These are phyloP conservation scores for Tretioscincus oriximinensis DNA, from an alignment of 2,113 vertebrate genomes.

Conservation along the genomic window DNA sequence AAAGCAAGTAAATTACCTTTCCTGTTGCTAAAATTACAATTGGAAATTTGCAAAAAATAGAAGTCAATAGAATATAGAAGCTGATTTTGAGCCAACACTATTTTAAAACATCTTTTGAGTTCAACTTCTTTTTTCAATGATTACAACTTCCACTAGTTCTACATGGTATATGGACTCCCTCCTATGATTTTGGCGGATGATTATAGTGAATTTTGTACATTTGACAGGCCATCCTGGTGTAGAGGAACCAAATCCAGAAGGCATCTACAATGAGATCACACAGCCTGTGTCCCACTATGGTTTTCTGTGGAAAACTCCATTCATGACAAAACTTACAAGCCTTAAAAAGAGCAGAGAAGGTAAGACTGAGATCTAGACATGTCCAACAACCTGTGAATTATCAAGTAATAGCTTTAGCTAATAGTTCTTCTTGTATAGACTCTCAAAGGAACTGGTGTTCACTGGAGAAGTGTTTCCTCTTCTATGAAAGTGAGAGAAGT, in stretches of 20 bases:
- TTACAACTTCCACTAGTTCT: no score
- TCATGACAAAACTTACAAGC: constrained; percentile 69
- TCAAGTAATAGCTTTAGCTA: accelerated
- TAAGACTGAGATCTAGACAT: constrained; percentile 29
- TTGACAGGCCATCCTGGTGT: not conserved
- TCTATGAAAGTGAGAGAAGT: constrained; percentile 81
- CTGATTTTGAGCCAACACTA: not conserved
- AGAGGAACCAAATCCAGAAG: not conserved
- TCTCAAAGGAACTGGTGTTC: constrained; percentile 87
- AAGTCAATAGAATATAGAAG: not conserved
- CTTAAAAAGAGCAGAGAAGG: constrained; percentile 82
- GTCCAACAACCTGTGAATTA: not conserved
- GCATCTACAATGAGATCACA: constrained; percentile 93
- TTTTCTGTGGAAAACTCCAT: constrained; percentile 82
- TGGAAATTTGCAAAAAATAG: not conserved
- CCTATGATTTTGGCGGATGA: not conserved
- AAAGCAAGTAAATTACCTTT: not conserved
- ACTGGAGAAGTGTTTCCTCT: constrained; percentile 79
- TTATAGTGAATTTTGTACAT: accelerated
- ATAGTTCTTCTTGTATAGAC: constrained; percentile 58
- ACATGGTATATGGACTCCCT: no score
- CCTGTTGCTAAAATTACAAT: not conserved
- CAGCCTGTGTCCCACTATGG: constrained; percentile 83
- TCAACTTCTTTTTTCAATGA: not conserved
- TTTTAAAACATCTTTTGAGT: not conserved